Evolutionary conservation across 2,113 vertebrate genomes (phyloP).

Genomic region (Spermophilus dauricus): DNA sequence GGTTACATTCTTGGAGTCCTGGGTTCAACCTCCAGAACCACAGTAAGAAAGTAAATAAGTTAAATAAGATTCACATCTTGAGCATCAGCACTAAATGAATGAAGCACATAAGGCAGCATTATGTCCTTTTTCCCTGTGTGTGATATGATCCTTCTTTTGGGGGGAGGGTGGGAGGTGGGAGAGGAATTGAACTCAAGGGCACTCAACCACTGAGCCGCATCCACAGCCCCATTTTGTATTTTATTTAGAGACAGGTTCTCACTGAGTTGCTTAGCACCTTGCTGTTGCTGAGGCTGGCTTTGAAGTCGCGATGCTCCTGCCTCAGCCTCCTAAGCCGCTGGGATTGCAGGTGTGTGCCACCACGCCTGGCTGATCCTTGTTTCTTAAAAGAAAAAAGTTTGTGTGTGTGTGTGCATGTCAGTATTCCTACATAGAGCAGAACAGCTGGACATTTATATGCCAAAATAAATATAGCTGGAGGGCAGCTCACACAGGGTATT

Average conservation of each 20-base stretch:
- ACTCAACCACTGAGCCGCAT: no score
- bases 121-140: neutral
- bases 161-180: no score
- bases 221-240: no score
- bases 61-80: neutral
- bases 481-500: neutral
- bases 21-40: neutral
- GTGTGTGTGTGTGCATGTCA: rapidly evolving
- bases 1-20: neutral
- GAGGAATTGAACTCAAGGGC: no score
- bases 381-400: constrained; percentile 31
- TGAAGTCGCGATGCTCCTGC: no score
- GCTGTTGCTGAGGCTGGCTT: no score
- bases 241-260: no score
- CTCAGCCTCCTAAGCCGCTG: no score
- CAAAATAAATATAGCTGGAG: neutral
- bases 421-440: neutral
- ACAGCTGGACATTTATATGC: neutral
- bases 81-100: neutral
- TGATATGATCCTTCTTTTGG: neutral
- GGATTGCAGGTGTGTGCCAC: no score
- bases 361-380: neutral
- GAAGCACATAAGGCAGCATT: neutral
- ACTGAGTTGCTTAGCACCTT: no score
- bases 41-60: neutral